Conservation (phyloP, 2,113 vertebrate genomes). For the Sylvietta virens region DNA sequence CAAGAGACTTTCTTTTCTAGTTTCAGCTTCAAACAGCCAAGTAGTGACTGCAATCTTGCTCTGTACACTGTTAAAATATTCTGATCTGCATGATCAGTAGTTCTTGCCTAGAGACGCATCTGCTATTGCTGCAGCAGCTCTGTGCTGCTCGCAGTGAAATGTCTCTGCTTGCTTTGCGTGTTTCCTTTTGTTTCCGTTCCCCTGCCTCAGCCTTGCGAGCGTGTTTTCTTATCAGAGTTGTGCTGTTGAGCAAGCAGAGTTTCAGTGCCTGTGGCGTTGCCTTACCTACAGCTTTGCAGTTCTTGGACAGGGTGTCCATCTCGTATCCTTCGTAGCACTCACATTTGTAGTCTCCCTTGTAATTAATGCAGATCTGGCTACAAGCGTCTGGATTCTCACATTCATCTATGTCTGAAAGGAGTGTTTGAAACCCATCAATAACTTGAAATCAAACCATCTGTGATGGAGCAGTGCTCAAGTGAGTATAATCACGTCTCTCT, state of each 20-base stretch:
- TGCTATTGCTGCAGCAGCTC: conserved; percentile 35
- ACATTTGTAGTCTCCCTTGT: conserved; percentile 97
- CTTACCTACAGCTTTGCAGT: conserved; percentile 98
- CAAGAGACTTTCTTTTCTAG: conserved; percentile 20
- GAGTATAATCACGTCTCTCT: conserved; percentile 39
- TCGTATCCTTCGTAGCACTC: conserved; percentile 96
- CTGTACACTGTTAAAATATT: conserved; percentile 61
- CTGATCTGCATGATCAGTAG: conserved; percentile 34
- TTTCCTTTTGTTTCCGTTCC: conserved; percentile 25
- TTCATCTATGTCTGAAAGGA: conserved; percentile 90
- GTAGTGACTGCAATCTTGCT: conserved; percentile 29
- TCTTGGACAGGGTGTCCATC: conserved; percentile 92
- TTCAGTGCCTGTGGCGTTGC: neutral
- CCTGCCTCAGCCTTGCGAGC: neutral
- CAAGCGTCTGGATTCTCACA: conserved; percentile 94
- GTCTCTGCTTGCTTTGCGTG: neutral
- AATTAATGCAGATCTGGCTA: conserved; percentile 98
- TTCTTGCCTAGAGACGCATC: conserved; percentile 57
- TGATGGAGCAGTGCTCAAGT: conserved; percentile 48
- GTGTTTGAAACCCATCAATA: conserved; percentile 64
- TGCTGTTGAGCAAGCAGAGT: conserved; percentile 18
- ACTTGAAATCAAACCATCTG: conserved; percentile 59
- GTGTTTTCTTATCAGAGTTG: neutral
- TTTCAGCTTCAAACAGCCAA: conserved; percentile 45
- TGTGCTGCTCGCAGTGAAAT: neutral